Evolutionary conservation across 2,888 invertebrate genomes (phyloP).

Genomic region (Drosophila acutilabella): DNA sequence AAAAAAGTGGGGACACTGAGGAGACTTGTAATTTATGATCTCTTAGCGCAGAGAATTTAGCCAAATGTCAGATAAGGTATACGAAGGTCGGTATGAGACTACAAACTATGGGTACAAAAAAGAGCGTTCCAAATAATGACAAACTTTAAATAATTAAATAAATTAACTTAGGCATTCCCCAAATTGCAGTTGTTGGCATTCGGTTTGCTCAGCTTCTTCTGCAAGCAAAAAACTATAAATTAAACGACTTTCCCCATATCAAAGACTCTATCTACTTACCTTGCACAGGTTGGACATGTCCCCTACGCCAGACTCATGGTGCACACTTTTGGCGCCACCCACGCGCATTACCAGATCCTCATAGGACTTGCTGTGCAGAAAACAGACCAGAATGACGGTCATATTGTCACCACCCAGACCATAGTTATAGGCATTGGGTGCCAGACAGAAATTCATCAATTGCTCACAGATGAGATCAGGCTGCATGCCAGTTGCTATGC

Average conservation of each 20-base stretch:
- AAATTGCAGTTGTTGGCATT: conserved; percentile 15
- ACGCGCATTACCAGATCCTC: conserved; percentile 81
- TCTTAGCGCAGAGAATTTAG: conserved; percentile 1
- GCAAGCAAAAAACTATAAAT: no score
- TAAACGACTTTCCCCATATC: no score
- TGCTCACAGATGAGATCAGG: conserved; percentile 98
- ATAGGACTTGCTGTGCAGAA: conserved; percentile 85
- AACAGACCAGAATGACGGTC: conserved; percentile 96
- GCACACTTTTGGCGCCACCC: conserved; percentile 33
- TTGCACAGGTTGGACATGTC: conserved; percentile 35
- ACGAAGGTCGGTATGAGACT: conserved; percentile 15
- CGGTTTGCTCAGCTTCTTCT: conserved; percentile 19
- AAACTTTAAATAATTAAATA: conserved; percentile 24
- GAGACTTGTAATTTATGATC: conserved; percentile 31
- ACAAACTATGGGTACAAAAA: conserved; percentile 4
- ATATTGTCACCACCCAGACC: conserved; percentile 99
- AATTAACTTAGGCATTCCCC: conserved; percentile 13
- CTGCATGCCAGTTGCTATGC: conserved; percentile 92
- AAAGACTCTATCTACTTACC: not conserved
- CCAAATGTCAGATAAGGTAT: not conserved
- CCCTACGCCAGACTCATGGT: conserved; percentile 40
- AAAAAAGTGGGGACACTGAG: not conserved
- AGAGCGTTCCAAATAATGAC: conserved; percentile 25
- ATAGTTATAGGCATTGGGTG: conserved; percentile 97
- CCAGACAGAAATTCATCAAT: conserved; percentile 96